phyloP scores from a whole-genome alignment of 2,797 vertebrate genomes.

The Eleutherodactylus coqui region DNA sequence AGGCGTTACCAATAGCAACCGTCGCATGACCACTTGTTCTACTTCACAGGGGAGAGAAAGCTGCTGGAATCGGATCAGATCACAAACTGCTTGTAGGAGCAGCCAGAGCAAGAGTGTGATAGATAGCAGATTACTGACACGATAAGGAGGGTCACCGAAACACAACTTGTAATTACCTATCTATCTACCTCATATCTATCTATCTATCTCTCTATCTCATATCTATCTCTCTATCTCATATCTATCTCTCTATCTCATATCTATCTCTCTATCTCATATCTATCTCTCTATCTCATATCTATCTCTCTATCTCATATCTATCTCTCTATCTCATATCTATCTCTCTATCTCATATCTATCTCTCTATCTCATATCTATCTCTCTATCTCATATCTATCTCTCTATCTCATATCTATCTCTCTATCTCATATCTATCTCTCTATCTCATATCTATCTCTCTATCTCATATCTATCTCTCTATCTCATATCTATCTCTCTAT shows the following conservation, averaged over 20 bases:
- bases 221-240: neutral
- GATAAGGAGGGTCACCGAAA: too few relatives aligned
- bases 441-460: too few relatives aligned
- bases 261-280: neutral
- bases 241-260: neutral
- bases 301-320: too few relatives aligned
- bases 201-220: constrained; percentile 10
- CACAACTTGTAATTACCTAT: neutral
- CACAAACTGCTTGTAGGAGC: neutral
- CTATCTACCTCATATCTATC: neutral
- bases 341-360: too few relatives aligned
- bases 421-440: too few relatives aligned
- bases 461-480: too few relatives aligned
- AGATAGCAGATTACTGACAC: too few relatives aligned
- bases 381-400: too few relatives aligned
- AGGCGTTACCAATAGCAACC: neutral
- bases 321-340: too few relatives aligned
- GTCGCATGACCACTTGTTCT: neutral
- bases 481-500: too few relatives aligned
- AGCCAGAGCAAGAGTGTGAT: neutral
- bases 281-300: neutral
- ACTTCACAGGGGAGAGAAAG: neutral
- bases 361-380: too few relatives aligned
- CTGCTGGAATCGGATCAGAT: neutral
- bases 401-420: neutral